Evolutionary conservation across 2,797 vertebrate genomes (phyloP).

Genomic region (Lophotriccus pileatus): DNA sequence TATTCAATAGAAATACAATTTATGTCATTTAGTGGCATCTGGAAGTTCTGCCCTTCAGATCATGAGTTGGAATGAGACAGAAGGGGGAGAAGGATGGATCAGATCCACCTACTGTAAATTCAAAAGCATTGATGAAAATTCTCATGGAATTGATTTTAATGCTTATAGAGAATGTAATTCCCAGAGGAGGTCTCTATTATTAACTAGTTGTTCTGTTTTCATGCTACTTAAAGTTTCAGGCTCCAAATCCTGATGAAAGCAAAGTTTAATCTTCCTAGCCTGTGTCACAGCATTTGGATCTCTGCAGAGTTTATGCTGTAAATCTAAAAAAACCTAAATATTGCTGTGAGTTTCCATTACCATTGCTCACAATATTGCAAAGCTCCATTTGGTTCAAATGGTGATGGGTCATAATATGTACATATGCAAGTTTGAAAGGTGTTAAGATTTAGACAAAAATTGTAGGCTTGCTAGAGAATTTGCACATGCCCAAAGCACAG

Average conservation of each 20-base stretch:
- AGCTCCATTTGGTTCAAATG: not conserved
- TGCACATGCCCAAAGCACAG: not conserved
- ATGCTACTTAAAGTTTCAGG: not conserved
- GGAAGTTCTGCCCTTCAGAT: not conserved
- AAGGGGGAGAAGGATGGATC: not conserved
- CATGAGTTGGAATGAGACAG: not conserved
- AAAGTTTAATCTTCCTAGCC: not conserved
- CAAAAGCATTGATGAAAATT: not conserved
- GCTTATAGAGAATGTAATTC: not conserved
- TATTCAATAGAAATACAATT: not conserved
- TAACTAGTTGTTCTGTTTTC: not conserved
- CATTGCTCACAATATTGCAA: not conserved
- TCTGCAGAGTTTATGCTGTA: not conserved
- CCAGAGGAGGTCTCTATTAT: not conserved
- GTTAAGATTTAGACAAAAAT: not conserved
- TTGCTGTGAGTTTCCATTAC: not conserved
- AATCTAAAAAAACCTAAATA: not conserved
- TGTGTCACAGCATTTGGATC: not conserved
- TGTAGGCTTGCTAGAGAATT: not conserved
- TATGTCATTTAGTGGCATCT: not conserved
- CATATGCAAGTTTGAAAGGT: not conserved
- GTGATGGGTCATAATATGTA: not conserved
- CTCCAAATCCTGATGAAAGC: not conserved
- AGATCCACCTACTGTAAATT: not conserved
- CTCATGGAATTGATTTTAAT: not conserved